Base-by-base conservation (phyloP, 2,888 invertebrate genomes). In the Eugnorisma glareosa region DNA sequence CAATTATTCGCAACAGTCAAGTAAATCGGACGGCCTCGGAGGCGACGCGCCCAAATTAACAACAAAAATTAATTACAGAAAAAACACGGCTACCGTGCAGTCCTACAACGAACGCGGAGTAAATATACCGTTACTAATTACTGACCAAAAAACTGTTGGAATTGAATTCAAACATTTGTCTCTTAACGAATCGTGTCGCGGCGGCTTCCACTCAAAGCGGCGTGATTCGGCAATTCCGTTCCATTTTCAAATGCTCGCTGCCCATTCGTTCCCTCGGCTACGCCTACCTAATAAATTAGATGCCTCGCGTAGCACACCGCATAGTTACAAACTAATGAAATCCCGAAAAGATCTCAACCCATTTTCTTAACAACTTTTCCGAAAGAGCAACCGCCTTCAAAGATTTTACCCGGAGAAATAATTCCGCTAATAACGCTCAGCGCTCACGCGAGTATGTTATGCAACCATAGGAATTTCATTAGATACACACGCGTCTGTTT, bases 381-480 rank as follows among this genome's bases (percentile, higher is more conserved):
- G 92, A 95, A 93, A 96, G 96, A 96, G 94, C 96, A 94, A 94
- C 94, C 95, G 96, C 95, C 96, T 96, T 96, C 96, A 96, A 96
- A 96, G 96, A 96, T 96, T 95, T 93, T 93, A 92, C 95, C 94
- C 94, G 90, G 92, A 94, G 95, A 95, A 96, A 96, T 96, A 96
- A 96, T 96, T 96, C 93, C 94, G 95, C 94, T 96, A 96, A 96
- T 96, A 96, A 95, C 96, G 95, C 93, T 92, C 93, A 89, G 93
- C 94, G 93, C 95, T 94, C 94, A 93, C 94, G 93, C 95, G 96
- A 95, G 94, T 95, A 96, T 95, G 96, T 96, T 96, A 96, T 96
- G 96, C 96, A 96, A 96, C 96, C 96, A 96, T 96, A 95, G 96
- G 96, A 96, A 96, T 96, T 96, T 96, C 96, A 96, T 96, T 96